Evolutionary conservation across 2,113 vertebrate genomes (phyloP), one percentile per base, ranked within the genome.

Genomic region (Zingel zingel): DNA sequence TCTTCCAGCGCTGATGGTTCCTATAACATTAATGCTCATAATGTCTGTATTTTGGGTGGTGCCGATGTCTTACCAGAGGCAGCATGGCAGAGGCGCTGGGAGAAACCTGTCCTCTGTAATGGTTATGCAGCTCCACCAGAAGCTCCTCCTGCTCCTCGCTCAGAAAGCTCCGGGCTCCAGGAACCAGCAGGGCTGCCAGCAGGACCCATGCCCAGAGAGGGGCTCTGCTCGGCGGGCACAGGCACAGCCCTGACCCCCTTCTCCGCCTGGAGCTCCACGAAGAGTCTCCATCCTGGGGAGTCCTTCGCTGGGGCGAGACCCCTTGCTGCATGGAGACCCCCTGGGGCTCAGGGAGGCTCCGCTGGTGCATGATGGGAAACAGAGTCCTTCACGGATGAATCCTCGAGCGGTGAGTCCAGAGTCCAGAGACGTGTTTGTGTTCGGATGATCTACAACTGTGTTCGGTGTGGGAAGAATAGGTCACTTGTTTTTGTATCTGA

Each of bases 111-210:
- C 93, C 93, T 70, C 93, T 86, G 90, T 88, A 94, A 15, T 74
- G 3, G 87, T 94, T 94, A 1, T 94, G 93, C 6, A 94, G 90
- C 85, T 94, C 90, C 83, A 94, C 91, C 74, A 94, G 84, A 82
- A 93, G 64, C 82, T 94, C 93, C 88, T 94, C 91, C 71, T 92
- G 56, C 64, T 91, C 85, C 67, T 91, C 91, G 1, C 2, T 86
- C 83, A 93, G 79, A 45, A 45, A 79, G 83, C 91, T 87, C 83
- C 84, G 75, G 73, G 87, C 87, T 77, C 89, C 91, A 36, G 88
- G 88, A 30, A 86, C 61, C 85, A 87, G 30, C 70, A 92, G 3
- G 77, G 61, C 48, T 36, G 77, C 79, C 61, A 92, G 73, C 62
- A 91, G 86, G 48, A 92, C 67, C 84, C 89, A 82, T 1, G 67